Base-by-base conservation (phyloP, 2,888 invertebrate species). In the Seira sanloemensis region DNA sequence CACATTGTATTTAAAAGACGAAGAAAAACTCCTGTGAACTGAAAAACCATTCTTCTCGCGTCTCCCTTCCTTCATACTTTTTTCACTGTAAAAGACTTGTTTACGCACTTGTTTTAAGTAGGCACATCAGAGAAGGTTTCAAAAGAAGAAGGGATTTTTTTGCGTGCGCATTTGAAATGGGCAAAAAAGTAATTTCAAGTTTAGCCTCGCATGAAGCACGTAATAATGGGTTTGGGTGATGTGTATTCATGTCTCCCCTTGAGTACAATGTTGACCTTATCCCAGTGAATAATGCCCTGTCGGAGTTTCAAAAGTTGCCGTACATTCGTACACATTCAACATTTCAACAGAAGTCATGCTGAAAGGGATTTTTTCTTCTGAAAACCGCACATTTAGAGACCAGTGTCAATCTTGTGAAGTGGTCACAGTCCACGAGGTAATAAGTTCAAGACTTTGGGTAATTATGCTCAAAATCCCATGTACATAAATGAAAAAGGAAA, bases 111-210 rank as follows among this genome's bases (percentile, higher is more conserved):
- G 21, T 62, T 62, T 62, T 62, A 62, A 23, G 23, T 62, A 62
- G 23, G 62, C n/a, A 58, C 58, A 16, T n/a, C n/a, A n/a, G 16
- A 58, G 58, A 62, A 12, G 37, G 37, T 21, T 62, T 21, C 4
- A 62, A 21, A 62, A n/a, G n/a, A n/a, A n/a, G n/a, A n/a, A n/a
- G n/a, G n/a, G n/a, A n/a, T n/a, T n/a, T n/a, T n/a, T n/a, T n/a
- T n/a, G n/a, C n/a, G n/a, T n/a, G n/a, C 62, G 62, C 62, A 62
- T 62, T 21, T 12, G 62, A 62, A 62, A 62, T 62, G 19, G 62
- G 21, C 5, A 50, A n/a, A n/a, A n/a, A 18, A 2, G 50, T 50
- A 50, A 62, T 62, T 62, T 23, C 23, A 23, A 62, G 62, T 21
- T 62, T 21, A 62, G 2, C 21, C 21, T 62, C 1, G 62, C 62